These are phyloP conservation scores for Dromaius novaehollandiae DNA, from an alignment of 2,113 vertebrate genomes.

Conservation along the genomic window DNA sequence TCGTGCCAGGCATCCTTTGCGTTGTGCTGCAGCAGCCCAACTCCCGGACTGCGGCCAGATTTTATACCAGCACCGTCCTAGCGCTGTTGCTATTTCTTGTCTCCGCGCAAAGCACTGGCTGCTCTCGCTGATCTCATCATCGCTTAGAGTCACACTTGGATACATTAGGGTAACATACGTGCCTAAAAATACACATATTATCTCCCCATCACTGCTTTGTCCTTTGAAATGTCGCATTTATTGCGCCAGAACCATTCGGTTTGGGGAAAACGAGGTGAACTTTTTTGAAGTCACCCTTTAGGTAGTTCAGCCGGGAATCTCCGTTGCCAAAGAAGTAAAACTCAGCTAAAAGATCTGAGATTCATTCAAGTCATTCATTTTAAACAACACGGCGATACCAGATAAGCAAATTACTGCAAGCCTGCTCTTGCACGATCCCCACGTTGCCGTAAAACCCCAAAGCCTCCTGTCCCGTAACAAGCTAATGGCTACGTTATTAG, in stretches of 20 bases:
- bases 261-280: background rate
- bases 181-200: background rate
- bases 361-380: background rate
- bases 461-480: background rate
- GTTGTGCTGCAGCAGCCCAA: background rate
- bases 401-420: background rate
- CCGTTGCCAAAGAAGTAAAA: background rate
- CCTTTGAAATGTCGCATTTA: background rate
- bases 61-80: background rate
- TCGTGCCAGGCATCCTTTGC: background rate
- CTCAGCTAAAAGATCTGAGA: background rate
- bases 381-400: background rate
- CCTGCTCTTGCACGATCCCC: background rate
- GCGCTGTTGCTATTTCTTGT: fast-evolving
- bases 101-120: background rate
- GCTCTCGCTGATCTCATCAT: background rate
- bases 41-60: background rate
- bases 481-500: background rate
- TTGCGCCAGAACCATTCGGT: background rate
- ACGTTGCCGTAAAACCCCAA: background rate
- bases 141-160: background rate
- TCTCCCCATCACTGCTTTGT: background rate
- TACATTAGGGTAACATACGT: fast-evolving
- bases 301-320: background rate
- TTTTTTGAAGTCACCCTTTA: background rate